Conservation (phyloP, 2,797 vertebrate species). For the Phrynocephalus vlangalii region DNA sequence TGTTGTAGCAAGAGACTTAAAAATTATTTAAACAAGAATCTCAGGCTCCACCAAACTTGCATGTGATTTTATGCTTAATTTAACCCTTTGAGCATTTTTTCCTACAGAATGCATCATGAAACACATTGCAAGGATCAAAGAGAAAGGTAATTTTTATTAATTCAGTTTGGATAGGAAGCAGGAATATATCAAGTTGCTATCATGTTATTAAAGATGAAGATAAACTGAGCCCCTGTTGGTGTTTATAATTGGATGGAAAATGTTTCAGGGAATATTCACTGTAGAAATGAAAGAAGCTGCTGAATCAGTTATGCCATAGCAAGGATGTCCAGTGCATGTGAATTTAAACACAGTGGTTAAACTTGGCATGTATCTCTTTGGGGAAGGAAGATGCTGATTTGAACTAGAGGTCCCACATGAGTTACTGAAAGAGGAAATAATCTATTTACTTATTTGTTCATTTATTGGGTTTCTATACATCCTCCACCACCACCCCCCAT, state of each 20-base stretch:
- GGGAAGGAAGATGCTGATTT: neutral
- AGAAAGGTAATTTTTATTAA: slow-evolving; percentile 55
- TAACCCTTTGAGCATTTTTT: slow-evolving; percentile 67
- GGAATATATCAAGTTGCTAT: slow-evolving; percentile 34
- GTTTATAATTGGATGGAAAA: slow-evolving; percentile 32
- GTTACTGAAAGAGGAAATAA: neutral
- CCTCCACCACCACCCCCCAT: too few relatives aligned
- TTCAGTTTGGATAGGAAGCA: slow-evolving; percentile 45
- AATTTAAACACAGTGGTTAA: neutral
- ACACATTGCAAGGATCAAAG: slow-evolving; percentile 27
- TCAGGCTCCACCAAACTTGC: slow-evolving; percentile 29
- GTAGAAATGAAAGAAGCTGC: slow-evolving; percentile 23
- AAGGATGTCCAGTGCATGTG: neutral
- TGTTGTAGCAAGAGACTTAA: slow-evolving; percentile 54
- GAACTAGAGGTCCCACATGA: neutral
- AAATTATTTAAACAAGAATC: slow-evolving; percentile 67
- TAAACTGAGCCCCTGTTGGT: slow-evolving; percentile 42
- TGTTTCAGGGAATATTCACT: neutral
- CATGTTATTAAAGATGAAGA: slow-evolving; percentile 27
- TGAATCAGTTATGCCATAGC: slow-evolving; percentile 7
- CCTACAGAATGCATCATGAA: slow-evolving; percentile 48
- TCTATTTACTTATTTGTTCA: too few relatives aligned
- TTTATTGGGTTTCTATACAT: too few relatives aligned
- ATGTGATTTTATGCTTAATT: slow-evolving; percentile 71
- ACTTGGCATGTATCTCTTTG: neutral